Conservation (phyloP, 2,797 vertebrate species). For the Molossus molossus region DNA sequence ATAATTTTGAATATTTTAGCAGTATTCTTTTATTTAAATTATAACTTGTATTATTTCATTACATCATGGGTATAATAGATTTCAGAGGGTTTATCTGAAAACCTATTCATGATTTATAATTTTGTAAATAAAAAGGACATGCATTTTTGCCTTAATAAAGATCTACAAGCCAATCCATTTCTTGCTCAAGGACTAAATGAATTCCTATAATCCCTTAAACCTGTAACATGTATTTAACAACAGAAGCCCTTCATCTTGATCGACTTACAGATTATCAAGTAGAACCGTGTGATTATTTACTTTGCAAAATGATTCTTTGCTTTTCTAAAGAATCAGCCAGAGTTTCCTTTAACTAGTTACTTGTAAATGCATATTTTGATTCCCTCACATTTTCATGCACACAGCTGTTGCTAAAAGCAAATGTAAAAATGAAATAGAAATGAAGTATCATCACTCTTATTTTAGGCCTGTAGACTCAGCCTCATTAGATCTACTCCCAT, state of each 20-base stretch:
- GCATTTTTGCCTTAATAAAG: background rate
- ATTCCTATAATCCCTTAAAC: background rate
- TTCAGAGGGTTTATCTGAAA: conserved; percentile 11
- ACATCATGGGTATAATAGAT: background rate
- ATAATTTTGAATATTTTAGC: conserved; percentile 18
- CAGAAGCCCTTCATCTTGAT: background rate
- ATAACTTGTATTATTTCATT: conserved; percentile 33
- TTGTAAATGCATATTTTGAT: conserved; percentile 36
- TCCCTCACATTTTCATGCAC: background rate
- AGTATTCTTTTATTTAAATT: conserved; percentile 51
- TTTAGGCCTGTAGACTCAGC: background rate
- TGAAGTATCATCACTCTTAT: background rate
- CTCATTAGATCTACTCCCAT: background rate
- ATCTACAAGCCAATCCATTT: background rate
- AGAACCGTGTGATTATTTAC: background rate
- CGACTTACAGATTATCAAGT: background rate
- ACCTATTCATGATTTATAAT: conserved; percentile 4
- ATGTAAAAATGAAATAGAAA: conserved; percentile 44
- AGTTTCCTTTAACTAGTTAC: conserved; percentile 29
- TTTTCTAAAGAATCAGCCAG: conserved; percentile 47
- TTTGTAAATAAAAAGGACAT: background rate
- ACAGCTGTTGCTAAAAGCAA: conserved; percentile 42
- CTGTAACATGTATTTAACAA: background rate
- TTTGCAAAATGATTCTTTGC: conserved; percentile 21
- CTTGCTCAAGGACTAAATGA: background rate